A percentile compares a stretch with the other conserved stretches of the same genome.
Conservation (phyloP, 2,113 vertebrate species). For the Hyaena hyaena region DNA sequence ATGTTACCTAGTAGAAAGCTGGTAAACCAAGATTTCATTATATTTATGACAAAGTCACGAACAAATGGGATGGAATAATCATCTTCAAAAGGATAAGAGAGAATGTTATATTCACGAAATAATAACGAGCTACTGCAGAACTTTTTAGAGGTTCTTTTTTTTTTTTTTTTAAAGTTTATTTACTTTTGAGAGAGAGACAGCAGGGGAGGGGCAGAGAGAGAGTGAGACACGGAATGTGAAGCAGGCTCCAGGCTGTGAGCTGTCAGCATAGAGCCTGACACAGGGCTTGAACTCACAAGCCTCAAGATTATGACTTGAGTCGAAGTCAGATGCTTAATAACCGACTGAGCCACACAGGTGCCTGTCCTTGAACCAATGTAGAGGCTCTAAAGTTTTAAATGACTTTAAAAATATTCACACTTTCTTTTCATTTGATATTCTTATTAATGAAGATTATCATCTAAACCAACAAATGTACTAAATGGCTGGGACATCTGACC, state of each 20-base stretch:
- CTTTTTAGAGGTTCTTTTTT: background rate
- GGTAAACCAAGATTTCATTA: background rate
- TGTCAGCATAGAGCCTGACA: too few relatives aligned
- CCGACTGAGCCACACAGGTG: too few relatives aligned
- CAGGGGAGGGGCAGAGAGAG: too few relatives aligned
- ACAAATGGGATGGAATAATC: background rate
- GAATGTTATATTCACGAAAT: constrained; percentile 3
- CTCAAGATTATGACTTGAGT: too few relatives aligned
- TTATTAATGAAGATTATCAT: background rate
- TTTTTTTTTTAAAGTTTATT: too few relatives aligned
- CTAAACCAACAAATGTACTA: constrained; percentile 9
- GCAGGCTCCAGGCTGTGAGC: too few relatives aligned
- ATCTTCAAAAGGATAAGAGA: constrained; percentile 27
- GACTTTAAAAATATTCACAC: background rate
- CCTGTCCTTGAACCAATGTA: background rate
- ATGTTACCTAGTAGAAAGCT: background rate
- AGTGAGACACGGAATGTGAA: too few relatives aligned
- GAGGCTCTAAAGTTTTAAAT: background rate
- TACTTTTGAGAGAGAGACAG: too few relatives aligned
- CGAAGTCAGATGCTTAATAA: too few relatives aligned
- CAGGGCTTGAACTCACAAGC: too few relatives aligned
- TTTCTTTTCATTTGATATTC: constrained; percentile 17
- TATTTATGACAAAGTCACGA: constrained; percentile 4
- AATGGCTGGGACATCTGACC: background rate
- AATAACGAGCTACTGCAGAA: background rate